Percentiles rank a stretch among this genome's conserved stretches.
Conservation (phyloP, 2,797 vertebrate species). For the Anabacerthia variegaticeps region DNA sequence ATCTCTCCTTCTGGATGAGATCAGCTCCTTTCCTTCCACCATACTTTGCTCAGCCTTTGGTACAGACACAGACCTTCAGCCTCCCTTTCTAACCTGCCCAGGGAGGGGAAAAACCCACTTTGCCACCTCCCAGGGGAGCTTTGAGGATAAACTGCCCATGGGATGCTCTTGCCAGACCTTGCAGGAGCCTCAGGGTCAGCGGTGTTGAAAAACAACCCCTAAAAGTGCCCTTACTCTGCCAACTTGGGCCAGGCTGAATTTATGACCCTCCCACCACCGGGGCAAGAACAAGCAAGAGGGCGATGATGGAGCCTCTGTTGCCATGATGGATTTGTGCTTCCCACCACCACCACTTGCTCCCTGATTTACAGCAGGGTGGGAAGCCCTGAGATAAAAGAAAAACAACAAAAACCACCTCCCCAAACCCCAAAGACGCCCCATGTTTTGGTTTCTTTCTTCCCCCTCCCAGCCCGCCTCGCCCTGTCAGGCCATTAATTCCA, state of each 20-base stretch:
- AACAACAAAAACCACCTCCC: background rate
- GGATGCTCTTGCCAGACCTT: background rate
- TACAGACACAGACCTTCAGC: background rate
- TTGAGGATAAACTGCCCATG: background rate
- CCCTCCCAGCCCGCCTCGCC: conserved; percentile 14
- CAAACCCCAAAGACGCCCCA: background rate
- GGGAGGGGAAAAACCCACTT: background rate
- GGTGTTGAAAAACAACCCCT: background rate
- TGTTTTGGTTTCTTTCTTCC: conserved; percentile 43
- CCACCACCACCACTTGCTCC: background rate
- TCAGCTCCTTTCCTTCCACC: background rate
- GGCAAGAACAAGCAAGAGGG: background rate
- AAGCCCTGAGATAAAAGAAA: background rate
- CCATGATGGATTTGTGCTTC: conserved; percentile 29
- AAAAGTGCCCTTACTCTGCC: background rate
- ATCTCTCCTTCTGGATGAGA: background rate
- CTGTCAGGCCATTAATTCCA: conserved; percentile 66
- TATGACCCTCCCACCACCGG: background rate
- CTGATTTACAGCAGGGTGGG: conserved; percentile 44
- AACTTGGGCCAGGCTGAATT: background rate
- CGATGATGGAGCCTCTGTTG: background rate
- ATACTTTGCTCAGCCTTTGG: background rate
- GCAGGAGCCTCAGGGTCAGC: background rate
- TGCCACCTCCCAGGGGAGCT: background rate
- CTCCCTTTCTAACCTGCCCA: background rate